phyloP scores from a whole-genome alignment of 2,113 vertebrate genomes.

The Syngnathus scovelli region DNA sequence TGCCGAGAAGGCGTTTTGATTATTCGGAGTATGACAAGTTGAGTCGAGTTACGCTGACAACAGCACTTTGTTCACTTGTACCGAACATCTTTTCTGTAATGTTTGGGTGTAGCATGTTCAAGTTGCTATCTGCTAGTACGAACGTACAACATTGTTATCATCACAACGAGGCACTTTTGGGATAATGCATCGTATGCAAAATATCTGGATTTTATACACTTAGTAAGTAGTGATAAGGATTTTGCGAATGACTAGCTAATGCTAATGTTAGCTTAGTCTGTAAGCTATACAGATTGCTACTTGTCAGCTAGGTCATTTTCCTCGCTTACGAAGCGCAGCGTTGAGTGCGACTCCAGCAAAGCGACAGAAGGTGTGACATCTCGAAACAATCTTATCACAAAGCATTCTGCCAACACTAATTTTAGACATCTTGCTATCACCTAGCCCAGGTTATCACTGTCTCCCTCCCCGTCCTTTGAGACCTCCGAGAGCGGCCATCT shows the following conservation, averaged over 20 bases:
- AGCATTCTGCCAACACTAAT: constrained; percentile 54
- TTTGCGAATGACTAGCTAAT: too few relatives aligned
- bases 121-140: not conserved
- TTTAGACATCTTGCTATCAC: constrained; percentile 58
- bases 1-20: not conserved
- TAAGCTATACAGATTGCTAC: too few relatives aligned
- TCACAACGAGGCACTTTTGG: not conserved
- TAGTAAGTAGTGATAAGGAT: too few relatives aligned
- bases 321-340: not conserved
- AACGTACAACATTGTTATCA: not conserved
- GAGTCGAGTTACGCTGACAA: not conserved
- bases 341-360: constrained; percentile 28
- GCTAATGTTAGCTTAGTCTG: too few relatives aligned
- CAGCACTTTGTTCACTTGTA: not conserved
- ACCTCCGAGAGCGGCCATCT: constrained; percentile 31
- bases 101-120: not conserved
- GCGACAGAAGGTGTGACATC: constrained; percentile 46
- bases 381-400: constrained; percentile 36
- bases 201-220: not conserved
- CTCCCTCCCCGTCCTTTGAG: constrained; percentile 9
- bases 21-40: not conserved
- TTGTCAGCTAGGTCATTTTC: too few relatives aligned
- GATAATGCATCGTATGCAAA: not conserved
- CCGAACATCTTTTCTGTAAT: not conserved
- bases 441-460: constrained; percentile 46